Base-by-base conservation (phyloP, 2,113 vertebrate species). In the Cheirogaleus medius region DNA sequence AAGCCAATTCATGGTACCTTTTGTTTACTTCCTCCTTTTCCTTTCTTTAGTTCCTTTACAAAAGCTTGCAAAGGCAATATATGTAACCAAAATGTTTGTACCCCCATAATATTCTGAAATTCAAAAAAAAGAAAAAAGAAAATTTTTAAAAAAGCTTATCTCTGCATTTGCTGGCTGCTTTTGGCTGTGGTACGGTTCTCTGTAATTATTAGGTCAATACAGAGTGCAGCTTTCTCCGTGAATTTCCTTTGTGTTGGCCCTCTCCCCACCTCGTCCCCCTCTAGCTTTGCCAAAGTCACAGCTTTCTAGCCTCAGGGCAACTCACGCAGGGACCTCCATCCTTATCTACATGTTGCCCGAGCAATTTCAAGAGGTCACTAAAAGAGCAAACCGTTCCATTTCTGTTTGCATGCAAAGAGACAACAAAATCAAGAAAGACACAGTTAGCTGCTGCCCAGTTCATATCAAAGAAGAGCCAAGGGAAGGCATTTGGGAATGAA, bases 361-460 rank as follows among this genome's bases (percentile, higher is more conserved):
- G 29, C n/a, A 77, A 91, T 56, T 93, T 87, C 64, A 73, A 87
- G 34, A 90, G 44, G 44, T 77, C 68, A 85, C 56, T 47, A 39
- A 69, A 81, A 88, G 27, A 71, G 44, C 95, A 90, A 84, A 63
- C 29, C 39, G 32, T 49, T 34, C n/a, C 23, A 76, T 69, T 90
- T 96, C 87, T 94, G 54, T 95, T 92, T 94, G 82, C 78, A 92
- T 60, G 71, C 77, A 66, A 58, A 93, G 71, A 78, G 87, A 93
- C 23, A 94, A 87, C 25, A 76, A 87, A 71, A 60, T 58, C 32
- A 80, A 95, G n/a, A 74, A 87, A 95, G 93, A 74, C 17, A 78
- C 39, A 68, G 89, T 83, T 64, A 97, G 90, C 90, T 23, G 83
- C 58, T 90, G 69, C 76, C 87, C 87, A 84, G 58, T 58, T 89